Conservation (phyloP, 2,888 invertebrate genomes). For the Tachina lurida region DNA sequence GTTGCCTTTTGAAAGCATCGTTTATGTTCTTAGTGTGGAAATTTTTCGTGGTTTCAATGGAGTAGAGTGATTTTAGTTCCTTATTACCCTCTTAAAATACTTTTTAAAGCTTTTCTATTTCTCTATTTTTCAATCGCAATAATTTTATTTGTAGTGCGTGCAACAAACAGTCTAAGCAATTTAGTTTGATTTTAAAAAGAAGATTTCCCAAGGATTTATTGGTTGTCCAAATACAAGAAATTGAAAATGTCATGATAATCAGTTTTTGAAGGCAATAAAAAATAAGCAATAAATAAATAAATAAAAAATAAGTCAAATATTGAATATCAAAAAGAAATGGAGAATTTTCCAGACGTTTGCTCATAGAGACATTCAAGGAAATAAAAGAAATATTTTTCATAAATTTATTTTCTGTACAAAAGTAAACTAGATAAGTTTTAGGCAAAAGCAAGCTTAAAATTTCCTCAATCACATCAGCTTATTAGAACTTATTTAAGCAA, state of each 20-base stretch:
- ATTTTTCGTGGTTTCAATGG: too few relatives aligned
- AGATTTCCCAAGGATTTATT: conserved; percentile 71
- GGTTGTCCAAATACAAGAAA: conserved; percentile 71
- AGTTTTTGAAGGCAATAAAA: conserved; percentile 58
- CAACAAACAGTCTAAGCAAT: conserved; percentile 70
- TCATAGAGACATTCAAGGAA: not conserved
- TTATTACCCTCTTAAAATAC: not conserved
- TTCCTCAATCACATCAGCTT: too few relatives aligned
- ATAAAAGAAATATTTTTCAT: not conserved
- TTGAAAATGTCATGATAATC: conserved; percentile 71
- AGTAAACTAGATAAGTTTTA: too few relatives aligned
- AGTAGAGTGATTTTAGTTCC: not conserved
- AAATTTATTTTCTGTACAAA: too few relatives aligned
- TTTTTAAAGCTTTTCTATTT: not conserved
- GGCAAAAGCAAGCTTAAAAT: too few relatives aligned
- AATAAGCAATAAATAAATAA: conserved; percentile 27
- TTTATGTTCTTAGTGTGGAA: too few relatives aligned
- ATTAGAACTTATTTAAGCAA: too few relatives aligned
- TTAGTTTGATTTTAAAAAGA: conserved; percentile 70
- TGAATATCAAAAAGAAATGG: not conserved
- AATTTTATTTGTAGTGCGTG: conserved; percentile 66
- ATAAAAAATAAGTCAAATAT: not conserved
- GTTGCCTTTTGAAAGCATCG: too few relatives aligned
- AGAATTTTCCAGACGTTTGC: not conserved
- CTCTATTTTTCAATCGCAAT: not conserved